phyloP scores from a whole-genome alignment of 2,888 invertebrate genomes.

The Oligia latruncula region DNA sequence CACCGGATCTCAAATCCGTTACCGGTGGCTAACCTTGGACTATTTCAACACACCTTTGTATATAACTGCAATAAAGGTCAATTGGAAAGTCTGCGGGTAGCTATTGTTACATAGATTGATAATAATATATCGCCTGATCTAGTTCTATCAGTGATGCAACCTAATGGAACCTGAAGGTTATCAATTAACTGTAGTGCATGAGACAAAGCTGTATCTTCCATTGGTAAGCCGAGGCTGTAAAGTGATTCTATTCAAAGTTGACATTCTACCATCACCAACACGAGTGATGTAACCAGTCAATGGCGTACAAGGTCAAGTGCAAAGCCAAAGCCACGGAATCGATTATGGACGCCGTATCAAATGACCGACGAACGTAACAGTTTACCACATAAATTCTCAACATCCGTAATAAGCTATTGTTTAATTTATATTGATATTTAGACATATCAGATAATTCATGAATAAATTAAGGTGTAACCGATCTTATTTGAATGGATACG shows the following conservation, averaged over 20 bases:
- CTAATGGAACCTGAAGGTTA: constrained; percentile 64
- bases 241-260: constrained; percentile 44
- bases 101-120: constrained; percentile 68
- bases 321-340: constrained; percentile 70
- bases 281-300: constrained; percentile 72
- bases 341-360: constrained; percentile 72
- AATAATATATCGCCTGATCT: constrained; percentile 62
- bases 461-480: constrained; percentile 68
- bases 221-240: neutral
- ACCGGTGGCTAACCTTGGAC: constrained; percentile 86
- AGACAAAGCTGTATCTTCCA: constrained; percentile 5
- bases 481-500: constrained; percentile 66
- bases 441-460: constrained; percentile 62
- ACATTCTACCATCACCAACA: constrained; percentile 41
- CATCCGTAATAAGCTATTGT: constrained; percentile 59
- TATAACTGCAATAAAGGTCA: constrained; percentile 82
- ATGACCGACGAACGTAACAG: constrained; percentile 64
- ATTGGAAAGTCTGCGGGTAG: constrained; percentile 69
- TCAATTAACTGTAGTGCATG: constrained; percentile 33
- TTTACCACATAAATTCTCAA: constrained; percentile 59
- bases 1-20: constrained; percentile 86
- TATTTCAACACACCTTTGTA: constrained; percentile 84
- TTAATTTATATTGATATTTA: constrained; percentile 61
- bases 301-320: constrained; percentile 79
- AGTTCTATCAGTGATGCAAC: constrained; percentile 64